Evolutionary conservation across 2,888 invertebrate species (phyloP).

Genomic region (Scaptodrosophila latifasciaeformis): DNA sequence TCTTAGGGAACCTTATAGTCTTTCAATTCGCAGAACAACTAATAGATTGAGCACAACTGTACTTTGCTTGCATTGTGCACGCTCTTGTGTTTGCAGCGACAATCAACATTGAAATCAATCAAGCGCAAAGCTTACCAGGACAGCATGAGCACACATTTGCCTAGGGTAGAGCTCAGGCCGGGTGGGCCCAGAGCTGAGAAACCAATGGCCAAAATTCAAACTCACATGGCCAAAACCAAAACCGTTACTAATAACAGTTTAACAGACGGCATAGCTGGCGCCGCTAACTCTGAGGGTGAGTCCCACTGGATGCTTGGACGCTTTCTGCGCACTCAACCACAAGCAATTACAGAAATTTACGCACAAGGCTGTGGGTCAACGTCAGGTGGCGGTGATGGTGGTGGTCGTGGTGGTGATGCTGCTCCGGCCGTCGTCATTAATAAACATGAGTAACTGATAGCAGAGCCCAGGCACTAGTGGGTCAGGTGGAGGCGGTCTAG

Average conservation of each 20-base stretch:
- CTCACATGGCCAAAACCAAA: constrained; percentile 35
- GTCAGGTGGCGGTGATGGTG: background rate
- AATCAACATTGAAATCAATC: constrained; percentile 62
- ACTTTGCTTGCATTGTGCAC: background rate
- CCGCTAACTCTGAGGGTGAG: no score
- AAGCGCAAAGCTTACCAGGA: constrained; percentile 40
- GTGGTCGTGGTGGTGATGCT: constrained; percentile 5
- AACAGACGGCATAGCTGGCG: constrained; percentile 3
- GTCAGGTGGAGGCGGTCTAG: constrained; percentile 21
- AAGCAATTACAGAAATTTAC: constrained; percentile 64
- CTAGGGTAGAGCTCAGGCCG: constrained; percentile 5
- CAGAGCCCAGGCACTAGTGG: constrained; percentile 11
- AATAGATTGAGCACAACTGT: no score
- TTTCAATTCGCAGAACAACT: no score
- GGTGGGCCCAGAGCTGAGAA: constrained; percentile 5
- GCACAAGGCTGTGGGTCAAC: constrained; percentile 49
- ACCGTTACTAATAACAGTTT: constrained; percentile 56
- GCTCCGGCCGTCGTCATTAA: constrained; percentile 46
- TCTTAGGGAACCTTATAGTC: no score
- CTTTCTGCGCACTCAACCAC: constrained; percentile 49
- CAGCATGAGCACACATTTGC: constrained; percentile 2
- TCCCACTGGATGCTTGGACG: background rate
- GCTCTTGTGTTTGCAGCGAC: constrained; percentile 49
- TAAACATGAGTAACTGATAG: constrained; percentile 49
- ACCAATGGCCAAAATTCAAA: constrained; percentile 40